Base-by-base conservation (phyloP, 2,888 invertebrate genomes). In the Cistogaster globosa region DNA sequence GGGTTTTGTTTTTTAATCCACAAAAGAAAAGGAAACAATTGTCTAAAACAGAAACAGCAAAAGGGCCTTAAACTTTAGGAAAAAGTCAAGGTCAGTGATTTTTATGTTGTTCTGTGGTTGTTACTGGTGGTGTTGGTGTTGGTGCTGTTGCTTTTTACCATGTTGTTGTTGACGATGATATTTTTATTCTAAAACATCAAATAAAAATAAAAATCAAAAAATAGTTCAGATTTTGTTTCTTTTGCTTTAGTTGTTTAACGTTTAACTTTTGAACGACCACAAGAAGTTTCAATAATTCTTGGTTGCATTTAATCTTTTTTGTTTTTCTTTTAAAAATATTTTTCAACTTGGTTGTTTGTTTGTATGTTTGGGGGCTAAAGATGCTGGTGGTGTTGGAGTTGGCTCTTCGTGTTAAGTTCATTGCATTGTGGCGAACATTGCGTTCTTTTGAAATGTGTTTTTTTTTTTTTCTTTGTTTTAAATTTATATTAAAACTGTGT, bases 51-150 rank as follows among this genome's bases (percentile, higher is more conserved):
- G 69, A 75, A 79, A 75, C 58, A 79, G 71, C 58, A 88, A 89
- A 90, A 91, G 90, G 91, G 91, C 91, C 90, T 90, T 90, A 91
- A 90, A 90, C 91, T 90, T 90, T 91, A 42, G 69, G 89, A 88
- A 90, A 89, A 90, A 90, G 90, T 90, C 90, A 90, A 90, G 90
- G 90, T 91, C 90, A 91, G 90, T 82, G 82, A 82, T 82, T 82
- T 82, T 82, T 75, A 75, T 76, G 69, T 57, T 76, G 69, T 36
- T 60, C 68, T 69, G 65, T 62, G 36, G 57, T 22, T 48, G 53
- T 18, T 58, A 36, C 22, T 42, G 65, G 26, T 65, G 53, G 14
- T 32, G 48, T n/a, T 55, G 75, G 26, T 65, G 42, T 18, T 32
- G 16, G 9, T 75, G 36, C n/a, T 71, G 57, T 20, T 48, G 51